phyloP scores from a whole-genome alignment of 2,113 vertebrate genomes.

The Typhlomys cinereus region DNA sequence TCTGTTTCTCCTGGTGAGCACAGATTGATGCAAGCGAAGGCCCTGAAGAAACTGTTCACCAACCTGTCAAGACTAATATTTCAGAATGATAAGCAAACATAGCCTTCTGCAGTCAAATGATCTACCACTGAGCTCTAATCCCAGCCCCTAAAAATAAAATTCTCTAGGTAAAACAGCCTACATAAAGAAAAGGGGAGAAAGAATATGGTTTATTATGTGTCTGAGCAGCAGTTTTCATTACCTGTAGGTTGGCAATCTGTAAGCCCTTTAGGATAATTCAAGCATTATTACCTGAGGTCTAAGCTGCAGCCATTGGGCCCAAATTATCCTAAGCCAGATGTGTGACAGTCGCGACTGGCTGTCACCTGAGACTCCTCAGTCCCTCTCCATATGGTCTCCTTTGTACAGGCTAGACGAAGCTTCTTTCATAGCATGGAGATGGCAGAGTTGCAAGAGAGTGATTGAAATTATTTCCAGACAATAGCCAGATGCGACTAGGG shows the following conservation, averaged over 20 bases:
- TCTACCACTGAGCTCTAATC: no score
- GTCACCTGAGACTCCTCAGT: neutral
- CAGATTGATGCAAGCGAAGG: neutral
- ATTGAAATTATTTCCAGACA: neutral
- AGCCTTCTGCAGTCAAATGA: no score
- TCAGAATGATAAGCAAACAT: neutral
- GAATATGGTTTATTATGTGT: neutral
- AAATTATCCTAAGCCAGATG: no score
- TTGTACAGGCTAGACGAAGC: neutral
- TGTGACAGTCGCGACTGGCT: no score
- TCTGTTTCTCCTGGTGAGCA: neutral
- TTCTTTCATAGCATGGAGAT: neutral
- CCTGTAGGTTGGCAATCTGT: no score
- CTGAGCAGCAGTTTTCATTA: neutral
- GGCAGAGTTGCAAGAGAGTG: neutral
- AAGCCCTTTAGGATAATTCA: no score
- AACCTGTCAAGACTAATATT: neutral
- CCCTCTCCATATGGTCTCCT: neutral
- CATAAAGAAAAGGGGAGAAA: neutral
- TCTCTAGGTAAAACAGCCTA: neutral
- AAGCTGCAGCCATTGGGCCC: no score
- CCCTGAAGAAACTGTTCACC: neutral
- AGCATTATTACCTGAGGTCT: no score
- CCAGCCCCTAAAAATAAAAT: no score
- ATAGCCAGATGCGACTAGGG: neutral